Conservation (phyloP, 2,113 vertebrate species). For the Emydura subglobosa region DNA sequence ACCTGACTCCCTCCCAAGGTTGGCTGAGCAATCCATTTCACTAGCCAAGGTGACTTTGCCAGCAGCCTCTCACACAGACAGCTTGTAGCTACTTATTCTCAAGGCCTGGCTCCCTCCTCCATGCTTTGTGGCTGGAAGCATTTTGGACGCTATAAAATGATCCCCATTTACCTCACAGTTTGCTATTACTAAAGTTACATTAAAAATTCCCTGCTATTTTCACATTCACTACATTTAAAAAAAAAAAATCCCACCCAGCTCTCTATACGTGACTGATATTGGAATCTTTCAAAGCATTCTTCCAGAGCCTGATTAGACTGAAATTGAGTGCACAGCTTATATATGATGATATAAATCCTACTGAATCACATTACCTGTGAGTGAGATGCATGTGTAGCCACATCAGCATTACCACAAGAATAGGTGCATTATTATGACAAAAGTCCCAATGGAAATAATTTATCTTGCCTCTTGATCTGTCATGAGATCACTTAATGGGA, state of each 20-base stretch:
- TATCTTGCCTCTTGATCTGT: not conserved
- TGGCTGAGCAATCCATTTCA: not conserved
- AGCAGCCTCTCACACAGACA: constrained; percentile 26
- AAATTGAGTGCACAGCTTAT: not conserved
- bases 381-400: not conserved
- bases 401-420: not conserved
- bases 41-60: constrained; percentile 47
- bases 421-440: not conserved
- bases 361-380: not conserved
- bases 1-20: not conserved
- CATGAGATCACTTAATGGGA: constrained; percentile 16
- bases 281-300: not conserved
- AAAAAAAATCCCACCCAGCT: not conserved
- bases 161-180: not conserved
- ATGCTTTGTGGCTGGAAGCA: constrained; percentile 40
- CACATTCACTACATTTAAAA: not conserved
- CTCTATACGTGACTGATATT: not conserved
- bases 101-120: not conserved
- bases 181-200: constrained; percentile 9
- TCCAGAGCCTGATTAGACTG: not conserved
- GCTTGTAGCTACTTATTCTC: constrained; percentile 16
- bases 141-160: constrained; percentile 30
- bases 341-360: not conserved
- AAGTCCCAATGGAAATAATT: not conserved
- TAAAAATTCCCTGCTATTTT: constrained; percentile 13